Conservation (phyloP, 30 jellyfish, hydroid and myxozoan genomes). For the Aurelia coerulea region DNA sequence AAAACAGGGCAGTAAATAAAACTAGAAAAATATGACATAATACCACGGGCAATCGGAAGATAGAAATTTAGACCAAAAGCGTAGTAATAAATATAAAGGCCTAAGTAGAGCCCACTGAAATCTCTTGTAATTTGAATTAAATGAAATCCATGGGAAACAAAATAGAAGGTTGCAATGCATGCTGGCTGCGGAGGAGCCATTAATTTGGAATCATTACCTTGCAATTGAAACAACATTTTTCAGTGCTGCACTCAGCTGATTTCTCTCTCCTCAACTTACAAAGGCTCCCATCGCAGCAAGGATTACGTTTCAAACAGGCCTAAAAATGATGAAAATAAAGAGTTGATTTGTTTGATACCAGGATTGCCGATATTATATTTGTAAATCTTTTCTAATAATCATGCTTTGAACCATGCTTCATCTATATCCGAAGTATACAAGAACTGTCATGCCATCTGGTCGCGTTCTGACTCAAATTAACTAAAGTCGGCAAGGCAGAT, state of each 20-base stretch:
- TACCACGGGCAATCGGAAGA: too few relatives aligned
- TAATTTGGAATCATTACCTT: slow-evolving; percentile 12
- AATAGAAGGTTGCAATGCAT: background rate
- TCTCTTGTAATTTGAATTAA: too few relatives aligned
- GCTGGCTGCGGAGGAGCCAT: background rate
- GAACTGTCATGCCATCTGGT: too few relatives aligned
- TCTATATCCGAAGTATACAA: too few relatives aligned
- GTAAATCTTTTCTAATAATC: background rate
- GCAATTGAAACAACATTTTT: slow-evolving; percentile 55
- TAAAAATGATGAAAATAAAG: background rate
- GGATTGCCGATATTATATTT: background rate
- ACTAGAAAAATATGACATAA: too few relatives aligned
- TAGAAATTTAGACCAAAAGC: too few relatives aligned
- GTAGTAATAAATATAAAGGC: too few relatives aligned
- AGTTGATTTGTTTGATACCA: background rate
- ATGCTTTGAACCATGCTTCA: too few relatives aligned
- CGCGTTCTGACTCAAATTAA: too few relatives aligned
- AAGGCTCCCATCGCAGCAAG: slow-evolving; percentile 69
- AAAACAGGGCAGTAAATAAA: too few relatives aligned
- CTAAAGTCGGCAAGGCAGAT: too few relatives aligned
- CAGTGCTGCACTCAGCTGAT: slow-evolving; percentile 63
- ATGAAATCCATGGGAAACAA: background rate
- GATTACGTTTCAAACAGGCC: slow-evolving; percentile 53
- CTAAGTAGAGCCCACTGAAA: too few relatives aligned
- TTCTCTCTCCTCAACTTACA: slow-evolving; percentile 47